Evolutionary conservation across 2,113 vertebrate species (phyloP), one percentile per base, ranked within the genome.

Genomic region (Malurus alboscapulatus): DNA sequence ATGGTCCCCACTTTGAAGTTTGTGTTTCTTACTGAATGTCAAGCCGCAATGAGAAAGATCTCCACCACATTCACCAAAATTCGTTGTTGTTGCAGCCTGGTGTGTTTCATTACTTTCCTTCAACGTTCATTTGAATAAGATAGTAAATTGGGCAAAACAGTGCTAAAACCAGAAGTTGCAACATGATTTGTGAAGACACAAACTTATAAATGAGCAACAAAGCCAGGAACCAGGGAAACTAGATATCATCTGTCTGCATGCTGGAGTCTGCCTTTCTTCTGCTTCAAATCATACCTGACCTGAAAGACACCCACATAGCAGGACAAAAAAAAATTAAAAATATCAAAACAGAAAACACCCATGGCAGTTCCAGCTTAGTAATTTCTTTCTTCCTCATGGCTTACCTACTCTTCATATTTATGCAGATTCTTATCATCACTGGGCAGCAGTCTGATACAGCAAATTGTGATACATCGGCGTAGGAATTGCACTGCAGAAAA

Each of bases 401-500:
- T 89, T 83, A 48, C 74, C 40, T 65, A 6, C 54, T 92, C 16
- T 71, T 85, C 27, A 8, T 73, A 32, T 80, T 87, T 75, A 72
- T 63, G 58, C 67, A 83, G 84, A 76, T 59, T 68, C 44, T 76
- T 72, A 62, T 32, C 72, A 84, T 26, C 44, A 20, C 22, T 71
- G 55, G 71, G 59, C 71, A 91, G 58, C 32, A 53, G 71, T 54
- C 63, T 77, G 19, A 34, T 76, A 58, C 34, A 82, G 71, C 50
- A 76, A 92, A 69, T 5, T 53, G 21, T 61, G 34, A 27, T 79
- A 66, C 63, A 36, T 38, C 0, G 0, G 42, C 85, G 47, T 27
- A 95, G 71, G 48, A 82, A 80, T 63, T 80, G 63, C 59, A 54
- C 17, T 69, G 61, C 51, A 91, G 82, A 94, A 94, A 94, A 85